Base-by-base conservation (phyloP, 2,888 invertebrate species). In the Malthinus flaveolus region DNA sequence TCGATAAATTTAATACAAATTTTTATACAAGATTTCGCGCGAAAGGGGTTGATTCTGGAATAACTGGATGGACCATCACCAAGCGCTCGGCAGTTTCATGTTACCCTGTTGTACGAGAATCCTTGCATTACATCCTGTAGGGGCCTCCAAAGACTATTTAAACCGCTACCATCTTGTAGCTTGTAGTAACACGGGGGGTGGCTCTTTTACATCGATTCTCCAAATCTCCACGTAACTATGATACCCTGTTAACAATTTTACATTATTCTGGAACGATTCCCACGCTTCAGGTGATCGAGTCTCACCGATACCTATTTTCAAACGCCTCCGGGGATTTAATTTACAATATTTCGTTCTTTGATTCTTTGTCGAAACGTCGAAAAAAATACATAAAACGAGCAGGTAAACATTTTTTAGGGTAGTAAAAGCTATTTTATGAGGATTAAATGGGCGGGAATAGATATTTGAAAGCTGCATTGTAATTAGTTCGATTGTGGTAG, bases 191-290 rank as follows among this genome's bases (percentile, higher is more conserved):
- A 35, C 15, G 37, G 35, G 59, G 59, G 59, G 45, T 59, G 59
- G 32, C 47, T 32, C 34, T 32, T 32, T 10, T 37, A 37, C 34
- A 12, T 32, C 3, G 5, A 23, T 23, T 10, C 34, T 6, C 3
- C 1, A 12, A 35, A 54, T 51, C 58, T 60, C 51, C 33, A 10
- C n/a, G 8, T 33, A 11, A 32, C 70, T 78, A 75, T 83, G 80
- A 67, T 66, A 66, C 77, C 82, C 82, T 82, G 79, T 63, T 83
- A 80, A 75, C 52, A 80, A 82, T 80, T 83, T 83, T 83, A 83
- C 83, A 83, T 83, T 69, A 71, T 66, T 59, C 62, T 51, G 54
- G 56, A 52, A 50, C 51, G 54, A 58, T 59, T 64, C 59, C 55
- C 55, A 56, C 54, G 53, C 59, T 51, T 51, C 34, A 32, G 48